Conservation (phyloP, 2,113 vertebrate species). For the Peromyscus leucopus region DNA sequence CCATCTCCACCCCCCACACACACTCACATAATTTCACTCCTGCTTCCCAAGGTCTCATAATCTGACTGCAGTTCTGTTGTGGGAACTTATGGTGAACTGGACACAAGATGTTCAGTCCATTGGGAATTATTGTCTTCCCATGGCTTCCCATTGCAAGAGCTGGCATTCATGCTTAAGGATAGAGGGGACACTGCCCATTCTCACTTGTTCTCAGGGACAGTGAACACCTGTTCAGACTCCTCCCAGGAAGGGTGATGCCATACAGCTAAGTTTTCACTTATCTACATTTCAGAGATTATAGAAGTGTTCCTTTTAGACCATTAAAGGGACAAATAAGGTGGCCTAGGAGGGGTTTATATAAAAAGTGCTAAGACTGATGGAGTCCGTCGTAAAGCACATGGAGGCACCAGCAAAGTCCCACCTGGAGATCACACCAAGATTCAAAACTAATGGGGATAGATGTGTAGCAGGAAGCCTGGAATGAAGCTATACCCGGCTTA, state of each 20-base stretch:
- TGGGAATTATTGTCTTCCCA: background rate
- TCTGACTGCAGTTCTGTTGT: background rate
- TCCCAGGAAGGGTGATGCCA: background rate
- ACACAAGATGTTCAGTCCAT: background rate
- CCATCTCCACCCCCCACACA: background rate
- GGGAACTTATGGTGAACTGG: background rate
- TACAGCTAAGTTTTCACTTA: background rate
- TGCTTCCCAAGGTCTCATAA: background rate
- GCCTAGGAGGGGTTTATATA: background rate
- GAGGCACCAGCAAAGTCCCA: background rate
- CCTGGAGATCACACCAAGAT: background rate
- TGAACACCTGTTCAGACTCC: background rate
- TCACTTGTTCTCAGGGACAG: background rate
- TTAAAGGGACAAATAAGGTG: background rate
- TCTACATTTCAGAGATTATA: background rate
- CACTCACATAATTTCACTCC: too few relatives aligned
- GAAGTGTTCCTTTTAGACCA: background rate
- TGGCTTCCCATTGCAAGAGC: background rate
- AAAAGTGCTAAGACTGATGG: background rate
- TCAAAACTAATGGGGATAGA: background rate
- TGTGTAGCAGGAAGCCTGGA: background rate
- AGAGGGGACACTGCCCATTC: background rate
- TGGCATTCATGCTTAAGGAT: background rate
- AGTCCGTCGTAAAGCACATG: background rate
- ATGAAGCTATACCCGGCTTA: conserved; percentile 23